Conservation (phyloP, 2,888 invertebrate species). For the Scaptomyza tumidula region DNA sequence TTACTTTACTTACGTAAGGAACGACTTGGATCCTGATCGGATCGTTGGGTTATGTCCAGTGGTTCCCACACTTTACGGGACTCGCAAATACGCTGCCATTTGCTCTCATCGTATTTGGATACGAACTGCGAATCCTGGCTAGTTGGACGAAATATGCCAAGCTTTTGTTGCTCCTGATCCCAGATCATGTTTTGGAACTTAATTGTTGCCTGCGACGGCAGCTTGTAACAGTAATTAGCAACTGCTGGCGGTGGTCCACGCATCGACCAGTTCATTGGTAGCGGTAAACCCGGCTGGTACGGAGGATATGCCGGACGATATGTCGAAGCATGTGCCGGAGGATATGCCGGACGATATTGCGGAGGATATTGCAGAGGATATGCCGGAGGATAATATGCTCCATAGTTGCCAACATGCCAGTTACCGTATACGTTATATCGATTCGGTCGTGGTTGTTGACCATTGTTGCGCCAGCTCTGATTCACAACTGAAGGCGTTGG, state of each 20-base stretch:
- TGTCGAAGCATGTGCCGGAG: no score
- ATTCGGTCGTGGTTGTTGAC: not conserved
- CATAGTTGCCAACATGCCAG: not conserved
- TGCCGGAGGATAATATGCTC: not conserved
- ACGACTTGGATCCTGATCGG: slow-evolving; percentile 32
- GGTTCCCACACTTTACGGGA: slow-evolving; percentile 40
- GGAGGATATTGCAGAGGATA: not conserved
- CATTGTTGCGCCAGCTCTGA: no score
- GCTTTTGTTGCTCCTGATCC: not conserved
- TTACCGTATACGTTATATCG: not conserved
- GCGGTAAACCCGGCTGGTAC: not conserved
- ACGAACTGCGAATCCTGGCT: not conserved
- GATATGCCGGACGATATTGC: not conserved
- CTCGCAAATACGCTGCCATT: slow-evolving; percentile 30
- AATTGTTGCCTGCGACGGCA: not conserved
- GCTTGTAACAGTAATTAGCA: not conserved
- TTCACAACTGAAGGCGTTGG: no score
- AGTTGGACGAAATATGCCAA: not conserved
- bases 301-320: not conserved
- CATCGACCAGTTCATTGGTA: not conserved
- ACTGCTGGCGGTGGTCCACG: not conserved
- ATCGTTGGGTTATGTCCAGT: not conserved
- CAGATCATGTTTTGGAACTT: not conserved
- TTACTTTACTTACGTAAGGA: slow-evolving; percentile 17
- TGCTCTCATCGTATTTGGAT: no score